Base-by-base conservation (phyloP, 2,113 vertebrate genomes). In the Proterorhinus semilunaris region DNA sequence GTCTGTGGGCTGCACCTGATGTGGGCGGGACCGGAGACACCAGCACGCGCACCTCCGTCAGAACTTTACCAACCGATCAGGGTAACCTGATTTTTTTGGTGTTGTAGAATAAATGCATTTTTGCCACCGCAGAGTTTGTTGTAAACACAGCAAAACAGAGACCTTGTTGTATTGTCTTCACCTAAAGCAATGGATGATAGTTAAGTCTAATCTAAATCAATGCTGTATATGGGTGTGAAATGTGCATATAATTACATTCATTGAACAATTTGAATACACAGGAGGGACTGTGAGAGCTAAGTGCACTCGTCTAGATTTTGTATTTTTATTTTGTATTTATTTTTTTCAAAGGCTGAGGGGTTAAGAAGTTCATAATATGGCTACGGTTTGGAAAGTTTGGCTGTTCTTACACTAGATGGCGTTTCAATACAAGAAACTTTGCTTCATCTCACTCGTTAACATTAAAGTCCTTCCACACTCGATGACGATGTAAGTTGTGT, bases 1-100 rank as follows among this genome's bases (percentile, higher is more conserved):
- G 45, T 11, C 72, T 59, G 50, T 0, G 47, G 13, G 58, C 46
- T 12, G 9, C 65, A 72, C 53, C 65, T 79, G 55, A 51, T 2
- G 13, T 45, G 59, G 11, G 16, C 69, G 65, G 55, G 45, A 44
- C 27, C 27, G 11, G 62, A 8, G 57, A 43, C 46, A 11, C 12
- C 46, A 1, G 59, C 66, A 5, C 63, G 6, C 70, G 36, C 69
- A 8, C 7, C 53, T 21, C 53, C 52, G 21, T 8, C 16, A 5
- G 9, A 10, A 44, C 57, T 6, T 51, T 11, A 59, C 2, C 6
- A 2, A n/a, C 58, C 58, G 15, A 44, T 61, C 58, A 44, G 4
- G 27, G 27, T 36, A 36, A 36, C 21, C 21, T 21, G 21, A 21
- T 21, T 21, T 21, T 21, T 21, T 21, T 21, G 21, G 21, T 21